A percentile compares a stretch with the other conserved stretches of the same genome.
Evolutionary conservation across 1,140 invertebrate species (phyloP).

Genomic region (Macrobrachium rosenbergii): DNA sequence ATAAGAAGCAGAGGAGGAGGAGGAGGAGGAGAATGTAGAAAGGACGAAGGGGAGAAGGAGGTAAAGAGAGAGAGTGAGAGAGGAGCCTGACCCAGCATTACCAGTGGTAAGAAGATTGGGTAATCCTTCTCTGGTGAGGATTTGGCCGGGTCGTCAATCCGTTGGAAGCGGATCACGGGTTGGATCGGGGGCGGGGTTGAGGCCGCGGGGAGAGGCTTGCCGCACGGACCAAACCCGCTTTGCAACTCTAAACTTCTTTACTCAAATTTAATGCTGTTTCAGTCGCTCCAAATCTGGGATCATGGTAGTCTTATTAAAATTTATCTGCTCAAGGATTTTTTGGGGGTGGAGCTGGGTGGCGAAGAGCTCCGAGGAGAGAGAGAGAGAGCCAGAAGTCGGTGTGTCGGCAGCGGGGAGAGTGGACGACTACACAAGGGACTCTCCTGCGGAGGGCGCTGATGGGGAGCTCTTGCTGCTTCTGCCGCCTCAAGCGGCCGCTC

Average conservation of each 20-base stretch:
- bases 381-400: constrained; percentile 34
- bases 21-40: not conserved
- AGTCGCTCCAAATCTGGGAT: constrained; percentile 66
- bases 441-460: constrained; percentile 4
- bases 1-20: not conserved
- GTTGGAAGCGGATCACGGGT: constrained; percentile 58
- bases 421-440: not conserved
- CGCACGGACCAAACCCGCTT: constrained; percentile 60
- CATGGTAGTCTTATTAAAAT: constrained; percentile 67
- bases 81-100: constrained; percentile 29
- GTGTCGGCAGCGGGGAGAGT: constrained; percentile 17
- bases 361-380: constrained; percentile 40
- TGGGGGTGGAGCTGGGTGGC: constrained; percentile 47
- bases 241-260: constrained; percentile 66
- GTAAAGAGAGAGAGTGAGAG: constrained; percentile 32
- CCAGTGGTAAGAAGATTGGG: constrained; percentile 65
- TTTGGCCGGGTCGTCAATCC: constrained; percentile 64
- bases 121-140: constrained; percentile 64
- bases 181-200: constrained; percentile 58
- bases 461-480: not conserved
- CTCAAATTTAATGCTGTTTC: constrained; percentile 67
- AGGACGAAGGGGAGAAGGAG: not conserved
- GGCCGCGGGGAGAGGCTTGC: constrained; percentile 60
- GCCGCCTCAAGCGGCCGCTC: not conserved
- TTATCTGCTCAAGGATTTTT: constrained; percentile 67